Percentiles rank a stretch among this genome's conserved stretches.
phyloP scores from a whole-genome alignment of 2,113 vertebrate genomes.

The Colossoma macropomum region DNA sequence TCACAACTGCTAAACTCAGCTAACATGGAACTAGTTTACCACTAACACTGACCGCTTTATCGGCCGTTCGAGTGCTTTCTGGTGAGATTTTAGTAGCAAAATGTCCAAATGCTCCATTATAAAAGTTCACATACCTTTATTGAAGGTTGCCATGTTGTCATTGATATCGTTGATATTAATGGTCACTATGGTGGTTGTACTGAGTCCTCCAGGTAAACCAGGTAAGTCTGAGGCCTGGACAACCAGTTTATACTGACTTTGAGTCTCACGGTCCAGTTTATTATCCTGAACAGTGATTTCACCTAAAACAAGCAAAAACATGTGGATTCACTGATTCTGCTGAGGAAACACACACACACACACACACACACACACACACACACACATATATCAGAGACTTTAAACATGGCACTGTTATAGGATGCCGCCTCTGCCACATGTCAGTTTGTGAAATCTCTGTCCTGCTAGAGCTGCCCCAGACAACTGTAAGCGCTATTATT shows the following conservation, averaged over 20 bases:
- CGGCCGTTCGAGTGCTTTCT: too few species aligned
- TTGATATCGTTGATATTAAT: conserved; percentile 86
- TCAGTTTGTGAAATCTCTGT: too few species aligned
- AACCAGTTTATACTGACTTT: conserved; percentile 79
- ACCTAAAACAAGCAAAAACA: conserved; percentile 59
- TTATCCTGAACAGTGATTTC: conserved; percentile 76
- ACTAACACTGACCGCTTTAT: too few species aligned
- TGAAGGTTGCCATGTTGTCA: conserved; percentile 90
- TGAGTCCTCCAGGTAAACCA: conserved; percentile 70
- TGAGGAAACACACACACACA: too few species aligned
- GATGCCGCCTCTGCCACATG: too few species aligned
- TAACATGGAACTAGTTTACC: too few species aligned
- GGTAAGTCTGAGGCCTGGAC: conserved; percentile 85
- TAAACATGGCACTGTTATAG: too few species aligned
- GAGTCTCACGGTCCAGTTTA: conserved; percentile 85
- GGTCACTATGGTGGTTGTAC: conserved; percentile 82
- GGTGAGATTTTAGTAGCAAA: background rate
- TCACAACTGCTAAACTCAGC: too few species aligned
- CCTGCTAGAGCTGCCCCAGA: too few species aligned
- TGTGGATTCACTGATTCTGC: background rate
- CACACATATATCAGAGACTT: too few species aligned
- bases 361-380: too few species aligned
- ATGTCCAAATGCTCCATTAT: background rate
- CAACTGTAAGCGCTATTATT: too few species aligned
- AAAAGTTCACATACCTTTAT: conserved; percentile 72